Evolutionary conservation across 92 coral and sea anemone species (phyloP), one percentile per base, ranked within the genome.

Genomic region (Bergia sp.): DNA sequence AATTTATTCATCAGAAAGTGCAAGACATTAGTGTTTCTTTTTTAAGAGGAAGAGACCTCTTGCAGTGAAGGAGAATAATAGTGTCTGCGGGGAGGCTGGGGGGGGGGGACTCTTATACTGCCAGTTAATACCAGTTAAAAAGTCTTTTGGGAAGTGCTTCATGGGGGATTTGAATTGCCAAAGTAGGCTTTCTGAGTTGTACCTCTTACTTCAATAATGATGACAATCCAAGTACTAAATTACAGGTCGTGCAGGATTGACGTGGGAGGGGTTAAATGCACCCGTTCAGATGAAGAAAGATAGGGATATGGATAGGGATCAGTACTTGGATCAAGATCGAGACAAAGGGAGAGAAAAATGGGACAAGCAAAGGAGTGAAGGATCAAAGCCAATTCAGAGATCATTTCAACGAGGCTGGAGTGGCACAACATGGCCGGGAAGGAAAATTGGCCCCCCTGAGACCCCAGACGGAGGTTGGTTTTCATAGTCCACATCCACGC

Each of bases 371-470:
- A 20, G 39, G 71, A 86, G 82, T 21, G 88, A 88, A 39, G 88
- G 86, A 23, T 23, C n/a, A 43, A 89, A 66, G 76, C 86, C 67
- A 41, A 90, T 75, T 23, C 89, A 84, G 73, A 90, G 90, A 77
- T 92, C 88, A 85, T 89, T 90, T 40, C 87, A 92, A 16, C 91
- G 96, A 81, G 99, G 99, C 2, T 97, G 99, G 99, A 90, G 97
- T 90, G 99, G 99, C 66, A 92, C 83, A 47, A 89, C 96, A 0
- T 97, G 99, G 99, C 97, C 96, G 53, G 99, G 99, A 80, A 94
- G 96, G 29, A 92, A 93, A 65, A 55, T 90, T 89, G 99, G 99
- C 1, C 88, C 93, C 20, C 99, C 99, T 38, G 89, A 94, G 83
- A 93, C 94, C 38, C 92, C 99, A 13, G 94, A 93, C 78, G 91